Base-by-base conservation (phyloP, 2,113 vertebrate species). In the Cyprinodon variegatus region DNA sequence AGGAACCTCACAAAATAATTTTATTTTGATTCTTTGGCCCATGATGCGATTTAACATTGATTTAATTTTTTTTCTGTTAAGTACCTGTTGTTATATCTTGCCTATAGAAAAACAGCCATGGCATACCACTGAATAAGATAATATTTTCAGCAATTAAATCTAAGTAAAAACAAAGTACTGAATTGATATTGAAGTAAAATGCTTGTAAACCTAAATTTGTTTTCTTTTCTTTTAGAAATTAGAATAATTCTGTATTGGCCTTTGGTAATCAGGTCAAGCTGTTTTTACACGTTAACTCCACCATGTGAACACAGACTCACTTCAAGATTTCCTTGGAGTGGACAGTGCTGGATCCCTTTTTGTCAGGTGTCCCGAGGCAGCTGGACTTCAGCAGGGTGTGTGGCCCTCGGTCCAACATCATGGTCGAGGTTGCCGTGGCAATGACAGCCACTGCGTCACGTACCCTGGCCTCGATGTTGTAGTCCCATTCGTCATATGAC, bases 401-500 rank as follows among this genome's bases (percentile, higher is more conserved):
- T 11, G 93, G 94, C 86, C 96, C 97, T 86, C 97, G 96, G 82
- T 99, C 98, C 38, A 97, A 95, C 75, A 99, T 96, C 98, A 99
- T 99, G 93, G 97, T 98, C 64, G 97, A 99, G 90, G 97, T 97
- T 50, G 98, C 98, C 0, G 96, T 98, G 90, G 97, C 98, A 85
- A 99, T 99, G 91, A 99, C 96, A 93, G 97, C 98, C 89, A 99
- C 97, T 81, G 97, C 98, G 71, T 99, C 98, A 86, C 97, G 96
- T 88, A 99, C 97, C 86, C 98, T 96, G 88, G 97, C 97, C 88
- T 97, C 96, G 84, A 97, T 96, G 91, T 96, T 96, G 3, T 99
- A 99, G 94, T 99, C 98, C 98, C 98, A 99, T 88, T 99, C 97
- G 63, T 99, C 98, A 29, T 99, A 99, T 46, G 98, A 99, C 83